Conservation (phyloP, 2,797 vertebrate genomes). For the Eulemur rubriventer region DNA sequence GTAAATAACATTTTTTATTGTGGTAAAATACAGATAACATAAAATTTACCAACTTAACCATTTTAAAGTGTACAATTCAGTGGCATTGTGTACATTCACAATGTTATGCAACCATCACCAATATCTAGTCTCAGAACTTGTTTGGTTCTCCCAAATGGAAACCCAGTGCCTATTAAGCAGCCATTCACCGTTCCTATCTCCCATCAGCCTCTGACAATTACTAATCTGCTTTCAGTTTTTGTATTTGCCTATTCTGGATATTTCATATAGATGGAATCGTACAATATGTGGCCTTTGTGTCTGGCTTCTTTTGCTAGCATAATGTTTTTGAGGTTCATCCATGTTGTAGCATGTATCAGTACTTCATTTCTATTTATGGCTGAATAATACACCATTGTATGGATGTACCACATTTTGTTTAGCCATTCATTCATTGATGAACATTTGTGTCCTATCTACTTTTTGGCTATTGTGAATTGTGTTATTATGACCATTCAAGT, state of each 20-base stretch:
- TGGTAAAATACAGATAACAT: not conserved
- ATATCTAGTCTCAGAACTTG: not conserved
- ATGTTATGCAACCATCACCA: not conserved
- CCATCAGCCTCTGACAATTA: not conserved
- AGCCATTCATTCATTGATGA: not conserved
- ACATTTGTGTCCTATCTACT: not conserved
- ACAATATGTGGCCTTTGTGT: not conserved
- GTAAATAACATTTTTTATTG: slow-evolving; percentile 30
- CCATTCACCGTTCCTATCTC: not conserved
- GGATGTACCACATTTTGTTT: not conserved
- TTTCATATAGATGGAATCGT: not conserved
- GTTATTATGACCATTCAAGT: not conserved
- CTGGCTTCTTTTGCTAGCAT: not conserved
- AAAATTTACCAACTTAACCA: not conserved
- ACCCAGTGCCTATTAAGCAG: not conserved
- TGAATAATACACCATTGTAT: not conserved
- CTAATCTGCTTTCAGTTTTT: not conserved
- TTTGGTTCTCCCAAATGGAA: not conserved
- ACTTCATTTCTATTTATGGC: not conserved
- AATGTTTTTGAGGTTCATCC: not conserved
- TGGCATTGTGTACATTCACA: not conserved
- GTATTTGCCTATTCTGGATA: not conserved
- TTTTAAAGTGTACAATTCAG: not conserved
- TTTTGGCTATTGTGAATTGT: not conserved
- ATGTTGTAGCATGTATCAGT: not conserved